Percentiles rank a stretch among this genome's conserved stretches.
Evolutionary conservation across 2,797 vertebrate genomes (phyloP).

Genomic region (Emys orbicularis): DNA sequence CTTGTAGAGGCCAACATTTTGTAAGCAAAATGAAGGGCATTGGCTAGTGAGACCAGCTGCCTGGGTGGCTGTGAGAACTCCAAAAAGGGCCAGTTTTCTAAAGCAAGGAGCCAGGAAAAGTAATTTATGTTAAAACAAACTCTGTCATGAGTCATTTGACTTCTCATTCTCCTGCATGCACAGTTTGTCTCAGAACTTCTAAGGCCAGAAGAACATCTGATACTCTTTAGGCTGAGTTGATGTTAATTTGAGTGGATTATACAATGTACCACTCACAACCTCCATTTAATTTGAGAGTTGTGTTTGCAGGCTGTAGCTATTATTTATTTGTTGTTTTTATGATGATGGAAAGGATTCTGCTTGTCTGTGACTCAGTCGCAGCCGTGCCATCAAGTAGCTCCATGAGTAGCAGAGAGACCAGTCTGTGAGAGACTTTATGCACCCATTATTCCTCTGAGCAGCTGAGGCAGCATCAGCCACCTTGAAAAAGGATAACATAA

Average conservation of each 20-base stretch:
- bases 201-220: slow-evolving; percentile 78
- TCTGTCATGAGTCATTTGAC: slow-evolving; percentile 82
- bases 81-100: slow-evolving; percentile 69
- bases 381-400: neutral
- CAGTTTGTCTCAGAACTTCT: slow-evolving; percentile 77
- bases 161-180: slow-evolving; percentile 76
- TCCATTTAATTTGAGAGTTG: slow-evolving; percentile 56
- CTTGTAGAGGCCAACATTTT: slow-evolving; percentile 41
- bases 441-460: neutral
- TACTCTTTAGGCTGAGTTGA: slow-evolving; percentile 66
- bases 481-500: neutral
- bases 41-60: slow-evolving; percentile 25
- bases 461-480: neutral
- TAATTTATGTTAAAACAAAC: slow-evolving; percentile 78
- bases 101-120: slow-evolving; percentile 73
- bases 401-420: neutral
- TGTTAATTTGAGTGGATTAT: slow-evolving; percentile 64
- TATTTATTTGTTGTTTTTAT: slow-evolving; percentile 73
- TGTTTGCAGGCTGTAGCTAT: slow-evolving; percentile 63
- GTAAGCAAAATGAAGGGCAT: slow-evolving; percentile 1
- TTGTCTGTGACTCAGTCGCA: slow-evolving; percentile 26
- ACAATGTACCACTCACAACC: slow-evolving; percentile 33
- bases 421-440: neutral
- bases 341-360: slow-evolving; percentile 57
- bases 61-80: slow-evolving; percentile 41